These are phyloP conservation scores for Polyodon spathula DNA, from an alignment of 2,113 vertebrate genomes.

Conservation along the genomic window DNA sequence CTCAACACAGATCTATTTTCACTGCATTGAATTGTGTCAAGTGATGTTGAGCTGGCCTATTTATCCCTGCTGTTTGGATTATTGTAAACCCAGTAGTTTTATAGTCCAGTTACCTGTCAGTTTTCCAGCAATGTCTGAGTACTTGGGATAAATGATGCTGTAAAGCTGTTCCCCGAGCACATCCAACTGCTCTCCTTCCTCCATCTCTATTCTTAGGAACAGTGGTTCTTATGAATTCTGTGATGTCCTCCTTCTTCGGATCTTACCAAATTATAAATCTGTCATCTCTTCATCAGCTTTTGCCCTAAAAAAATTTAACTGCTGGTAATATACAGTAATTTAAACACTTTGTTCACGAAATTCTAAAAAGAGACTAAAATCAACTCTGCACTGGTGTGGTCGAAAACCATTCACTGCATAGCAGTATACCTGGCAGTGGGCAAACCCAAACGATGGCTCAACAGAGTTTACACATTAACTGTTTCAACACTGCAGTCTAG, in stretches of 20 bases:
- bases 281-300: neutral
- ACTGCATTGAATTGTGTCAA: neutral
- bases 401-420: too few relatives aligned
- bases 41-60: neutral
- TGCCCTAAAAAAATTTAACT: neutral
- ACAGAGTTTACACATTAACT: too few relatives aligned
- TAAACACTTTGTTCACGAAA: neutral
- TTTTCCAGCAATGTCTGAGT: conserved; percentile 52
- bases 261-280: neutral
- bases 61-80: neutral
- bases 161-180: conserved; percentile 56
- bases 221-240: neutral
- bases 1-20: neutral
- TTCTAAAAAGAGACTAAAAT: too few relatives aligned
- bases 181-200: conserved; percentile 48
- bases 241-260: neutral
- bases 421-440: too few relatives aligned
- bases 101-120: conserved; percentile 48
- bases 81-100: neutral
- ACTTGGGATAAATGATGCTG: conserved; percentile 41
- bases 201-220: conserved; percentile 31
- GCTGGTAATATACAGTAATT: neutral
- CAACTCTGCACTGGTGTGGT: too few relatives aligned
- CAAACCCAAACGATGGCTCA: too few relatives aligned
- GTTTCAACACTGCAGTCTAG: too few relatives aligned